A percentile compares a stretch with the other conserved stretches of the same genome.
Evolutionary conservation across 2,797 vertebrate genomes (phyloP).

Genomic region (Siniperca undulata): DNA sequence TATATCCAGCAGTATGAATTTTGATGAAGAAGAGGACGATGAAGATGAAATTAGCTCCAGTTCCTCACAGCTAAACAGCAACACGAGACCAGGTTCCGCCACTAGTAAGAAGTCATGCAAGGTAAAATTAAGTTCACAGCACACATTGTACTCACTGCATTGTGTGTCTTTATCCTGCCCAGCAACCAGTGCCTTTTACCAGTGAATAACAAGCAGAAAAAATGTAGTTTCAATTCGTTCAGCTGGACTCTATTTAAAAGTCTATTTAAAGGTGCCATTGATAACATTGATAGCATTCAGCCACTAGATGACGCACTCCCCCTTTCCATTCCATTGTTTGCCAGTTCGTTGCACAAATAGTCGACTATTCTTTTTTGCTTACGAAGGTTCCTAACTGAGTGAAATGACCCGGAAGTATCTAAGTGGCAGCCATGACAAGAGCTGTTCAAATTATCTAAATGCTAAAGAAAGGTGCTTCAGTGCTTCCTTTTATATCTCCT

Average conservation of each 20-base stretch:
- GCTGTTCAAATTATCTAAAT: no score
- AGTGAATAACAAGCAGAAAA: slow-evolving; percentile 9
- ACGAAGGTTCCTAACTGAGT: no score
- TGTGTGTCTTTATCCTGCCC: slow-evolving; percentile 9
- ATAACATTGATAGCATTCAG: no score
- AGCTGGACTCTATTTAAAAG: slow-evolving; percentile 13
- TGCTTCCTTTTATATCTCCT: no score
- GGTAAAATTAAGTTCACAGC: slow-evolving; percentile 77
- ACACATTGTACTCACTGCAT: background rate
- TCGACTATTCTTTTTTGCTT: no score
- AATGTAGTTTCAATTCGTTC: background rate
- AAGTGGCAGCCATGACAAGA: no score
- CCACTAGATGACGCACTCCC: no score
- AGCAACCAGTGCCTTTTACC: background rate
- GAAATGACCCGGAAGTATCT: no score
- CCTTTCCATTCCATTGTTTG: no score
- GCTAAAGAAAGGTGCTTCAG: no score
- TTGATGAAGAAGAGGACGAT: slow-evolving; percentile 96
- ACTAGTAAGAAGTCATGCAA: slow-evolving; percentile 96
- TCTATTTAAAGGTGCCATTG: background rate
- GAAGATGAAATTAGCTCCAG: slow-evolving; percentile 98
- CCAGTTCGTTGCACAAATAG: no score
- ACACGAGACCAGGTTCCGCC: slow-evolving; percentile 95
- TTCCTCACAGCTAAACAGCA: slow-evolving; percentile 97
- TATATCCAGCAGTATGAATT: slow-evolving; percentile 99